Evolutionary conservation across 1,140 invertebrate species (phyloP), one percentile per base, ranked within the genome.

Genomic region (Neelides sp.): DNA sequence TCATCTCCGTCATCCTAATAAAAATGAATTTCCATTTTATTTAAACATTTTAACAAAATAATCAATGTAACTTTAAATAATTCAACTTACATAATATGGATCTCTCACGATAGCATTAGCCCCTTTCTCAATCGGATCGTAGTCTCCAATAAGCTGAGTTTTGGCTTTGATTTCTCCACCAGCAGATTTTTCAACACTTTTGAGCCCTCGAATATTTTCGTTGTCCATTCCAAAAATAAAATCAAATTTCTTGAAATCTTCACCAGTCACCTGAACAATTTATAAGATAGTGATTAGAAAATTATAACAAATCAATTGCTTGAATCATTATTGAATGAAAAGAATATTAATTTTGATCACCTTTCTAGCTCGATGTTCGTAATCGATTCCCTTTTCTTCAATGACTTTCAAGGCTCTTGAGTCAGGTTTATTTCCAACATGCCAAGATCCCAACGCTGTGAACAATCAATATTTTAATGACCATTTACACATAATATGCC

Each of bases 151-250:
- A 22, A 91, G 64, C 15, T 82, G 68, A 40, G 91, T 70, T 64
- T 82, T 77, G 0, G 85, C 82, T 62, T 74, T 81, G 39, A 69
- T 71, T 42, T 69, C 69, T 12, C 50, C 37, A 4, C 82, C 50
- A 75, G 75, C 48, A 74, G 67, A 15, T 65, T 64, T 20, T 76
- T 76, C 22, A 91, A 64, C 39, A 79, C 75, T 7, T 65, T 69
- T n/a, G n/a, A n/a, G n/a, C n/a, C n/a, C n/a, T n/a, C n/a, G n/a
- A 64, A 90, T 85, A 63, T 90, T 92, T 15, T 76, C 73, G 47
- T 85, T 72, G 65, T 92, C 88, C 88, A 92, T 93, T 19, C 87
- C 87, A 69, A 93, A 86, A 50, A 93, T 90, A 62, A 76, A 89
- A 64, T 91, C 78, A 65, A 79, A 92, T 4, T 77, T 68, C 10